Conservation (phyloP, 2,888 invertebrate genomes). For the Eilema griseolum region DNA sequence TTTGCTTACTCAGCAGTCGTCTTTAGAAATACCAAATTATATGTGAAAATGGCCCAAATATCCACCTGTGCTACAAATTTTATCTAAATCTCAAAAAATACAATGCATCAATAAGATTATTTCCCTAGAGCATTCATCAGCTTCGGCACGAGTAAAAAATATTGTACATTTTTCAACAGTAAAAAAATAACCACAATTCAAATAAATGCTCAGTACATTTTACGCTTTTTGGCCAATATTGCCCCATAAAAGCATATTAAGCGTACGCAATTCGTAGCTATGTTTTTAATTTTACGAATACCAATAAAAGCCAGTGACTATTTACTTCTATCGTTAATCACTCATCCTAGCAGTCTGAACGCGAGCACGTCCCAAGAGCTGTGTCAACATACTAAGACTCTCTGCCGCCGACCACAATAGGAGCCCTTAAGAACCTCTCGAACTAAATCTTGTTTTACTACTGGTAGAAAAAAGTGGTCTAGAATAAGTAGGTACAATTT, state of each 20-base stretch:
- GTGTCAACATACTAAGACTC: slow-evolving; percentile 67
- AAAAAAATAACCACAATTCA: no score
- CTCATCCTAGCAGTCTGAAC: slow-evolving; percentile 53
- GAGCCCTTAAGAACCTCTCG: slow-evolving; percentile 33
- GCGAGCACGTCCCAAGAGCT: slow-evolving; percentile 68
- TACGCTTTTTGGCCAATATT: not conserved
- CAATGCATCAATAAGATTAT: no score
- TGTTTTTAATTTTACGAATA: slow-evolving; percentile 30
- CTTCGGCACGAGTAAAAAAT: no score
- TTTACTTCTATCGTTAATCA: slow-evolving; percentile 50
- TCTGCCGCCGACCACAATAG: slow-evolving; percentile 52
- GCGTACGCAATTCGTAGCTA: not conserved
- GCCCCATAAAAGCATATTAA: not conserved
- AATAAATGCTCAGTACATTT: no score
- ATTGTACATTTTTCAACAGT: no score
- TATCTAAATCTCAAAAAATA: no score
- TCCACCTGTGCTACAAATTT: no score
- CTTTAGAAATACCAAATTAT: no score
- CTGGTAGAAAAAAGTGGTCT: slow-evolving; percentile 8
- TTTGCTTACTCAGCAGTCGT: no score
- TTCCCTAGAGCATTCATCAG: no score
- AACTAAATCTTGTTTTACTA: slow-evolving; percentile 37
- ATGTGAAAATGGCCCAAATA: no score
- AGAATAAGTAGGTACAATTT: not conserved
- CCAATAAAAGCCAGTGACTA: slow-evolving; percentile 35